phyloP scores from a whole-genome alignment of 1,140 invertebrate genomes.

The Drosophila eugracilis region DNA sequence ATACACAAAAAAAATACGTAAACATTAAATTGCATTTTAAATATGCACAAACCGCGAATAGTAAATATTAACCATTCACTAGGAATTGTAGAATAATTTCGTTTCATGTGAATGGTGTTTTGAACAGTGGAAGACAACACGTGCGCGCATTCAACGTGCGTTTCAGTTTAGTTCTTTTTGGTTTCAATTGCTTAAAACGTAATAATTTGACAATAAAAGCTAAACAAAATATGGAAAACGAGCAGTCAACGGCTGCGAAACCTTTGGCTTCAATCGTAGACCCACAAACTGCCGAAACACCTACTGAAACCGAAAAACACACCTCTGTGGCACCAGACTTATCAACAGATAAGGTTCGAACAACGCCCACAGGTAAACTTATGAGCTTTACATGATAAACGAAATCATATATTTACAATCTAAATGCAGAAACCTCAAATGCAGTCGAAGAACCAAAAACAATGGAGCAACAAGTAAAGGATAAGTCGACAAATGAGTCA shows the following conservation, averaged over 20 bases:
- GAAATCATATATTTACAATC: not conserved
- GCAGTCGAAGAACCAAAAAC: not conserved
- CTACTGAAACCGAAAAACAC: slow-evolving; percentile 1
- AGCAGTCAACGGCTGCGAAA: slow-evolving; percentile 22
- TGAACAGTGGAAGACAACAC: slow-evolving; percentile 33
- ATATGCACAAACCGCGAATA: not conserved
- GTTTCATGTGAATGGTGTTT: slow-evolving; percentile 3
- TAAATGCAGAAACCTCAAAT: slow-evolving; percentile 4
- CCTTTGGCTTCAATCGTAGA: not conserved
- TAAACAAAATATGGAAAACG: slow-evolving; percentile 29
- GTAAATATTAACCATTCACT: slow-evolving; percentile 11
- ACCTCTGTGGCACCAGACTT: not conserved
- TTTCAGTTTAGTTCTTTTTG: slow-evolving; percentile 1
- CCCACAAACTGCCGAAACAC: not conserved
- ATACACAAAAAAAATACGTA: too few species aligned
- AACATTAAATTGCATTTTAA: slow-evolving; percentile 8
- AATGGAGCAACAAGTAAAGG: not conserved
- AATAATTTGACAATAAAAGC: not conserved
- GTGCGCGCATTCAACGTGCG: slow-evolving; percentile 33
- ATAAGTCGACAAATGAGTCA: slow-evolving; percentile 1
- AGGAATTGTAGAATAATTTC: not conserved
- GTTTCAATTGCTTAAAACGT: not conserved
- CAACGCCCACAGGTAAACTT: slow-evolving; percentile 41
- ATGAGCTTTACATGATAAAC: slow-evolving; percentile 3
- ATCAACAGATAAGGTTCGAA: slow-evolving; percentile 25